Evolutionary conservation across 2,888 invertebrate genomes (phyloP).

Genomic region (Chalcosyrphus nemorum): DNA sequence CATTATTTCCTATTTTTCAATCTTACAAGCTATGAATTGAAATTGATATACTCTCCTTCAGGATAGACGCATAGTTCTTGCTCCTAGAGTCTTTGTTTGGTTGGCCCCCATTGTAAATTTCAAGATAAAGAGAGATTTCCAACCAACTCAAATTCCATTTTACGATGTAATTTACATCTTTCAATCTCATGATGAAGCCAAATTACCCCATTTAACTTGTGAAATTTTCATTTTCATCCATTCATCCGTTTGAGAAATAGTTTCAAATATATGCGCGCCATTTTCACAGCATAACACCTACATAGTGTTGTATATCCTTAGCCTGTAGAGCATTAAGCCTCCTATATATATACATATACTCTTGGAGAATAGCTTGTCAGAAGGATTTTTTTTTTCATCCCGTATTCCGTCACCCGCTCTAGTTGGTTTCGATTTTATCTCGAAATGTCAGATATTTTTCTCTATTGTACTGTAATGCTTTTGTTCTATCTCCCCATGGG

Average conservation of each 20-base stretch:
- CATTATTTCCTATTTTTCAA: conserved; percentile 7
- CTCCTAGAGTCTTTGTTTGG: conserved; percentile 3
- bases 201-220: conserved; percentile 70
- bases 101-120: conserved; percentile 16
- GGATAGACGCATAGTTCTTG: background rate
- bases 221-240: conserved; percentile 64
- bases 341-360: background rate
- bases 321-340: conserved; percentile 10
- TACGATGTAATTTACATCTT: conserved; percentile 69
- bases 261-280: conserved; percentile 24
- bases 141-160: conserved; percentile 56
- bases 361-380: conserved; percentile 39
- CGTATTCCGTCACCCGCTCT: conserved; percentile 25
- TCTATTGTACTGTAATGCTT: conserved; percentile 67
- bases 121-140: conserved; percentile 48
- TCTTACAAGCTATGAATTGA: conserved; percentile 12
- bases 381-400: conserved; percentile 42
- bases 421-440: conserved; percentile 60
- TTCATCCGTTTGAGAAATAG: conserved; percentile 67
- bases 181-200: conserved; percentile 69
- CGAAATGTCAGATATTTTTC: conserved; percentile 69
- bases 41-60: conserved; percentile 39
- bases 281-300: conserved; percentile 36
- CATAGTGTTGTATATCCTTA: background rate
- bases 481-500: conserved; percentile 69